Percentiles rank a stretch among this genome's conserved stretches.
Conservation (phyloP, 2,888 invertebrate species). For the Pristionchus fissidentatus region DNA sequence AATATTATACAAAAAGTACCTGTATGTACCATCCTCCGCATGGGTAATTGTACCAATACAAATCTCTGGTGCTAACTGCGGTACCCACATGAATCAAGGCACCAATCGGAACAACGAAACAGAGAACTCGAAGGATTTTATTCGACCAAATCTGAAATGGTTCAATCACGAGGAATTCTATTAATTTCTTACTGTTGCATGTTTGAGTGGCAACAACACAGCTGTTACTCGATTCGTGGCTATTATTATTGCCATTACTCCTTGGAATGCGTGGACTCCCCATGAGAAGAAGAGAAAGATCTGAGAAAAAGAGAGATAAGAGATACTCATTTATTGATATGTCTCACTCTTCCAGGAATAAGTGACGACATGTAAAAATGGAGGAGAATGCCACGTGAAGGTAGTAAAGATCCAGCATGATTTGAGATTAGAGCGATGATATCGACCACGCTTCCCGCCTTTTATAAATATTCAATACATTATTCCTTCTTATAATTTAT, state of each 20-base stretch:
- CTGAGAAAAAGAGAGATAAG: background rate
- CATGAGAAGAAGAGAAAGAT: conserved; percentile 12
- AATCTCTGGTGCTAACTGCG: background rate
- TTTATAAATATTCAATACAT: too few relatives aligned
- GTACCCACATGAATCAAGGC: background rate
- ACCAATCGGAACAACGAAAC: background rate
- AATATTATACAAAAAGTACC: too few relatives aligned
- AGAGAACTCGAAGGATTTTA: background rate
- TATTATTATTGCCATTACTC: background rate
- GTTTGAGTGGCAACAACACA: background rate
- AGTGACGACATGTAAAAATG: background rate
- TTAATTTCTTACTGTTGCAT: background rate
- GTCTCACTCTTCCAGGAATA: background rate
- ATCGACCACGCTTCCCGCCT: background rate
- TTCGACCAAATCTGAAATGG: background rate
- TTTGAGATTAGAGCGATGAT: background rate
- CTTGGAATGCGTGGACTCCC: background rate
- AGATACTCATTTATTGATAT: background rate
- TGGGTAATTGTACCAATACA: background rate
- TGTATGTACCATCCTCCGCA: conserved; percentile 6
- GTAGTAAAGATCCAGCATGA: background rate
- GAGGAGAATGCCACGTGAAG: background rate
- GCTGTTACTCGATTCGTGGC: conserved; percentile 8
- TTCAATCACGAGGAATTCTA: background rate
- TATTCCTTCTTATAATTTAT: too few relatives aligned